phyloP scores from a whole-genome alignment of 2,113 vertebrate genomes.

The Sebastes fasciatus region DNA sequence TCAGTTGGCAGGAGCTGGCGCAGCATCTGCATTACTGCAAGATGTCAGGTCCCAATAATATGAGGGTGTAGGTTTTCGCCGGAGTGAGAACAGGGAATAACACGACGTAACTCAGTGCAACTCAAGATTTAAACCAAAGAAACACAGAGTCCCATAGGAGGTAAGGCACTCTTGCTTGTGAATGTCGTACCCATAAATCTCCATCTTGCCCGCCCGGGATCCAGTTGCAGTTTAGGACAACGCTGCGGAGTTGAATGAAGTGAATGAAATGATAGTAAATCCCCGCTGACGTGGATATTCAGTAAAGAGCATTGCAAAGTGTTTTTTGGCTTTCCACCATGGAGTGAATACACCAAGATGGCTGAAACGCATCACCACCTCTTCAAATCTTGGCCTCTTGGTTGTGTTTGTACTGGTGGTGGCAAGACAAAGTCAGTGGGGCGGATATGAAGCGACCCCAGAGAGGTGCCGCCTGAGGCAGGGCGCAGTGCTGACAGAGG shows the following conservation, averaged over 20 bases:
- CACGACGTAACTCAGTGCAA: slow-evolving; percentile 53
- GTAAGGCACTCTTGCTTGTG: slow-evolving; percentile 49
- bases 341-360: not conserved
- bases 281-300: slow-evolving; percentile 16
- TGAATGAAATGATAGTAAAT: not conserved
- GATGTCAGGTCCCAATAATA: slow-evolving; percentile 54
- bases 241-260: slow-evolving; percentile 44
- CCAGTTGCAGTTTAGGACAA: slow-evolving; percentile 52
- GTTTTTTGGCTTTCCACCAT: slow-evolving; percentile 1
- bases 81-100: slow-evolving; percentile 59
- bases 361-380: not conserved
- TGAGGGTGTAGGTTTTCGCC: slow-evolving; percentile 67
- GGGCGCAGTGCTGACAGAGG: slow-evolving; percentile 51
- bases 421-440: slow-evolving; percentile 24
- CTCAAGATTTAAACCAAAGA: slow-evolving; percentile 35
- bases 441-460: slow-evolving; percentile 53
- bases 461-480: slow-evolving; percentile 53
- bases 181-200: slow-evolving; percentile 72
- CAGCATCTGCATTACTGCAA: slow-evolving; percentile 58
- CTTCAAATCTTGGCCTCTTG: not conserved
- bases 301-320: not conserved
- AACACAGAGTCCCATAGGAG: slow-evolving; percentile 48
- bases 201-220: slow-evolving; percentile 40
- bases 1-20: slow-evolving; percentile 56
- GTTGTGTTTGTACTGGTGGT: slow-evolving; percentile 36